Conservation (phyloP, 2,888 invertebrate genomes). For the Agrilus biguttatus region DNA sequence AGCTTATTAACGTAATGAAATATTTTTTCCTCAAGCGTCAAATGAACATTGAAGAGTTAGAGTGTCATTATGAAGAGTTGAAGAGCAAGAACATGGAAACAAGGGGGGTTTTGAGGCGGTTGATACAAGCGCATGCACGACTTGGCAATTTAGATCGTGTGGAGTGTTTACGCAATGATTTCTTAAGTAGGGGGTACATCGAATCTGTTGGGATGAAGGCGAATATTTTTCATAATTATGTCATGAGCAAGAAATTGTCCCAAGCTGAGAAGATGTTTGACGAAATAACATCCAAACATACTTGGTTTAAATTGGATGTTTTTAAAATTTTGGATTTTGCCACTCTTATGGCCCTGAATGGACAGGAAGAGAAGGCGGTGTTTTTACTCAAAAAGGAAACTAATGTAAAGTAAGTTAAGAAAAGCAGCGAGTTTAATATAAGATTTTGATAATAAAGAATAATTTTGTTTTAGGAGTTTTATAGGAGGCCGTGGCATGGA, state of each 20-base stretch:
- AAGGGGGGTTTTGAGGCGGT: slow-evolving; percentile 46
- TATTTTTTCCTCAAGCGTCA: slow-evolving; percentile 30
- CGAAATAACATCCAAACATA: slow-evolving; percentile 36
- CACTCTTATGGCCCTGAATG: slow-evolving; percentile 38
- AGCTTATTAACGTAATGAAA: neutral
- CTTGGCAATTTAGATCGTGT: slow-evolving; percentile 41
- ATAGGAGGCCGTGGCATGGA: slow-evolving; percentile 34
- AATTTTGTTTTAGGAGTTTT: slow-evolving; percentile 18
- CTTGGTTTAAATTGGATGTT: slow-evolving; percentile 46
- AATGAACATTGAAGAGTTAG: slow-evolving; percentile 47
- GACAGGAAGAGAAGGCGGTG: slow-evolving; percentile 32
- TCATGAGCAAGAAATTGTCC: slow-evolving; percentile 39
- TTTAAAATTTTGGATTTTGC: slow-evolving; percentile 52
- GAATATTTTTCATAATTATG: slow-evolving; percentile 44
- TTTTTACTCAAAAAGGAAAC: slow-evolving; percentile 37
- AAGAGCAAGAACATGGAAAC: slow-evolving; percentile 50
- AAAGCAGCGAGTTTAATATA: neutral
- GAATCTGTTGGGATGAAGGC: slow-evolving; percentile 53
- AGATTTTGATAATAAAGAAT: neutral
- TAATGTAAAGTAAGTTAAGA: slow-evolving; percentile 25
- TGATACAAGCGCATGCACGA: slow-evolving; percentile 43
- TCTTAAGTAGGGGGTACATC: slow-evolving; percentile 30
- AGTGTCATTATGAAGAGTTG: slow-evolving; percentile 49
- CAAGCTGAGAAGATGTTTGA: slow-evolving; percentile 37
- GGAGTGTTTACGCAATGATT: slow-evolving; percentile 37